Evolutionary conservation across 2,797 vertebrate genomes (phyloP), one percentile per base, ranked within the genome.

Genomic region (Tenualosa ilisha): DNA sequence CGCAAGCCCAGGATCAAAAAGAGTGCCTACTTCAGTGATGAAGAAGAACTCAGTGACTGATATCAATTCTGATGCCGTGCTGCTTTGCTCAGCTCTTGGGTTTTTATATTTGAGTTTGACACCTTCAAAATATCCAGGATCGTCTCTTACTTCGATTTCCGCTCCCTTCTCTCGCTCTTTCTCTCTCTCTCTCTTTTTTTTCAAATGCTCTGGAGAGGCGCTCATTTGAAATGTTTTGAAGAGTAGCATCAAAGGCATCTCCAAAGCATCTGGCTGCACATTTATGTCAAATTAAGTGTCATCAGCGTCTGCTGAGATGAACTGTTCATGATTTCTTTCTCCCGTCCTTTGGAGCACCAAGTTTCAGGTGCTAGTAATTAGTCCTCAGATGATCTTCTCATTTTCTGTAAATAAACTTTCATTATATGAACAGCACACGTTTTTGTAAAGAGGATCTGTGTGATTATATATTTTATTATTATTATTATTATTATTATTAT

Each of bases 21-120:
- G 94, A 99, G 98, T 40, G 89, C 97, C 1, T 99, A 99, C 93
- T 99, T 99, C 91, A 99, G 98, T 91, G 98, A 99, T 56, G 98
- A 99, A 85, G 98, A 99, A 92, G 98, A 99, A 90, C 96, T 98
- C 81, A 99, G 98, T 59, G 98, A 99, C 89, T 99, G 92, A 97
- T 68, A 6, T 6, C 8, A 61, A 37, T 15, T 31, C 12, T 12
- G 24, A 31, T 13, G 4, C 61, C 6, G n/a, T 3, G 63, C 63
- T 68, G 24, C 26, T 31, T 49, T 5, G 4, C 46, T 49, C 46
- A 49, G 7, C 26, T 37, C 12, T 65, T 15, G 7, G 0, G 5
- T 51, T 51, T 51, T 9, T 6, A 61, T 68, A 13, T 68, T 68
- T 68, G 13, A 37, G 26, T 68, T 68, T 68, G 63, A 68, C 63